These are phyloP conservation scores for Naja naja DNA, from an alignment of 2,113 vertebrate species.

Conservation along the genomic window DNA sequence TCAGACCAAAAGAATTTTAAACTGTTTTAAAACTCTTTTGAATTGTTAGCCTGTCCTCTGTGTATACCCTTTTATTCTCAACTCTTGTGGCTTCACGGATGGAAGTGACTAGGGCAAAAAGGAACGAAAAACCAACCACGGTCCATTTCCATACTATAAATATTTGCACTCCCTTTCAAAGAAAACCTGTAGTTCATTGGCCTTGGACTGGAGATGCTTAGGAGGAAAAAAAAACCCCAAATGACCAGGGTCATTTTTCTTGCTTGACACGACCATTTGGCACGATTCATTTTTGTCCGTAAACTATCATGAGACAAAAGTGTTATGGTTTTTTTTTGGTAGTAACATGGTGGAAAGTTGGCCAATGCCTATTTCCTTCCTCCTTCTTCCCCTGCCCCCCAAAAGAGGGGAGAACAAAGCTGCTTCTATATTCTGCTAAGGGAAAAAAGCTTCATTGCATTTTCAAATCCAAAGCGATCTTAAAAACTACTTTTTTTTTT, in stretches of 20 bases:
- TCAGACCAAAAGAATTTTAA: too few species aligned
- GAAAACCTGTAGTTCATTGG: background rate
- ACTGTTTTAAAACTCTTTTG: too few species aligned
- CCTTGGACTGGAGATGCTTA: background rate
- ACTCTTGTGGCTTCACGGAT: background rate
- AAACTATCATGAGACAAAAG: background rate
- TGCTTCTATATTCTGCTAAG: background rate
- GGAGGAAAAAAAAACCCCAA: background rate
- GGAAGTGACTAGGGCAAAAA: background rate
- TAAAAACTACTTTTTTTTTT: background rate
- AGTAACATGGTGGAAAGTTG: background rate
- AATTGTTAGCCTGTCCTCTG: too few species aligned
- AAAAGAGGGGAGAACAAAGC: background rate
- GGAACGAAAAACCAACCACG: background rate
- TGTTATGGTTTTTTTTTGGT: background rate
- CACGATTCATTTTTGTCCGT: background rate
- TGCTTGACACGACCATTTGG: background rate
- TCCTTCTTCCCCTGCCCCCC: too few species aligned
- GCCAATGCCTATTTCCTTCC: background rate
- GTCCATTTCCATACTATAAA: background rate
- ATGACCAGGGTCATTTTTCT: background rate
- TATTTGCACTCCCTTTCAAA: background rate
- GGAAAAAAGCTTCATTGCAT: background rate
- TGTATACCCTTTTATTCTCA: background rate
- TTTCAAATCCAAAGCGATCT: background rate